Conservation (phyloP, 2,888 invertebrate genomes). For the Ditula angustiorana region DNA sequence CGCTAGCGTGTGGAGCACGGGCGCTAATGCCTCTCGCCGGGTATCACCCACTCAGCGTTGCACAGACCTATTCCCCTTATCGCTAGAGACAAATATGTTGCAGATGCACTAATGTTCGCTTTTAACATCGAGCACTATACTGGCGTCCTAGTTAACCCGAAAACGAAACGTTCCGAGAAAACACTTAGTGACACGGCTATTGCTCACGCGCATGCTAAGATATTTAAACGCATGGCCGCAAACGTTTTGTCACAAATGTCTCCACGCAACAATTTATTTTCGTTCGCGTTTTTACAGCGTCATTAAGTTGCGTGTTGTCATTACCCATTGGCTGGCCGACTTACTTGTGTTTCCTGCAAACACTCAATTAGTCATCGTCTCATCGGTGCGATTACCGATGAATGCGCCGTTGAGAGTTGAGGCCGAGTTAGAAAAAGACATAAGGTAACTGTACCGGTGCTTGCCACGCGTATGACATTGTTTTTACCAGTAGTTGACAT, state of each 20-base stretch:
- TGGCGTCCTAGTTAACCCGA: constrained; percentile 1
- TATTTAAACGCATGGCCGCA: constrained; percentile 44
- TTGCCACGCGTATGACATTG: too few species aligned
- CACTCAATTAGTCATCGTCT: constrained; percentile 34
- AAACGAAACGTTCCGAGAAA: constrained; percentile 12
- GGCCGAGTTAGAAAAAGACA: background rate
- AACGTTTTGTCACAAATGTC: constrained; percentile 52
- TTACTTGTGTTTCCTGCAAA: constrained; percentile 48
- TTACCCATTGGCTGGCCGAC: constrained; percentile 54
- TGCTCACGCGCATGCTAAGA: constrained; percentile 47
- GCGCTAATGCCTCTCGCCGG: constrained; percentile 61
- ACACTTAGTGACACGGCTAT: constrained; percentile 37
- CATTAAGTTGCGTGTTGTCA: constrained; percentile 50
- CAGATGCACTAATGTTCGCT: constrained; percentile 53
- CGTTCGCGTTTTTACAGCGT: constrained; percentile 51
- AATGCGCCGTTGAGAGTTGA: background rate
- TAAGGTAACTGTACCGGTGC: too few species aligned
- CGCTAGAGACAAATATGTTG: constrained; percentile 61
- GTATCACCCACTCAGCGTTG: constrained; percentile 61
- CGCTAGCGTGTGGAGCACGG: constrained; percentile 68
- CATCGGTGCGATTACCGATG: constrained; percentile 17
- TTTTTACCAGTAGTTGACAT: too few species aligned
- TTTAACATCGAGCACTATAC: constrained; percentile 41
- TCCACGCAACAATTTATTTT: constrained; percentile 56
- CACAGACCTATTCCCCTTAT: constrained; percentile 68